Conservation (phyloP, 1,140 invertebrate species). For the Cydia amplana region DNA sequence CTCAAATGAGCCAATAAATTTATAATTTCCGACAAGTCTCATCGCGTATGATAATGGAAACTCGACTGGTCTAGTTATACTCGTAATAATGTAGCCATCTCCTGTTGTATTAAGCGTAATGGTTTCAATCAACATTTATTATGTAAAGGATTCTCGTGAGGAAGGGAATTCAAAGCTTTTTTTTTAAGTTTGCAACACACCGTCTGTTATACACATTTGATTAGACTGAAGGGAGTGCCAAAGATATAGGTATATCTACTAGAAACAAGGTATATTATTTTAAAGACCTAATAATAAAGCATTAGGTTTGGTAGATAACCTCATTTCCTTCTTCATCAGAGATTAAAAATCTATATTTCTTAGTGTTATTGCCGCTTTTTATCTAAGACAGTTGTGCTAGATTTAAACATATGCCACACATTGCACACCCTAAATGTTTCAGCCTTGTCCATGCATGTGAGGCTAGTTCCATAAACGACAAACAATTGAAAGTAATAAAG, state of each 20-base stretch:
- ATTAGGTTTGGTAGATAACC: too few relatives aligned
- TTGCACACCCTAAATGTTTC: slow-evolving; percentile 60
- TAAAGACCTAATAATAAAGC: too few relatives aligned
- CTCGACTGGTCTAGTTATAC: slow-evolving; percentile 54
- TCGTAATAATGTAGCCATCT: slow-evolving; percentile 50
- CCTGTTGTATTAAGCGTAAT: slow-evolving; percentile 22
- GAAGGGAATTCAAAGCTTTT: not conserved
- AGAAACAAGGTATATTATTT: too few relatives aligned
- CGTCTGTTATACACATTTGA: too few relatives aligned
- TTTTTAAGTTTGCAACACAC: not conserved
- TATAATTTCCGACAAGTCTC: slow-evolving; percentile 60
- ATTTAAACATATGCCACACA: slow-evolving; percentile 53
- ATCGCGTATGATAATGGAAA: slow-evolving; percentile 69
- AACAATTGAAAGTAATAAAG: slow-evolving; percentile 68
- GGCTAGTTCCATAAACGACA: slow-evolving; percentile 56
- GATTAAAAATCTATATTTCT: too few relatives aligned
- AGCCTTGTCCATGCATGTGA: slow-evolving; percentile 51
- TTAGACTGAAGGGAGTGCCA: too few relatives aligned
- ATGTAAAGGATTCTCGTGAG: not conserved
- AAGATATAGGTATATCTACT: too few relatives aligned
- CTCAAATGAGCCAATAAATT: slow-evolving; percentile 55
- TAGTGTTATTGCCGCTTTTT: too few relatives aligned
- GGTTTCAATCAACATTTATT: not conserved
- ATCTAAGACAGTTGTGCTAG: slow-evolving; percentile 37
- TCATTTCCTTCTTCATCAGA: too few relatives aligned